These are phyloP conservation scores for Malthinus flaveolus DNA, from an alignment of 2,888 invertebrate species.

Conservation along the genomic window DNA sequence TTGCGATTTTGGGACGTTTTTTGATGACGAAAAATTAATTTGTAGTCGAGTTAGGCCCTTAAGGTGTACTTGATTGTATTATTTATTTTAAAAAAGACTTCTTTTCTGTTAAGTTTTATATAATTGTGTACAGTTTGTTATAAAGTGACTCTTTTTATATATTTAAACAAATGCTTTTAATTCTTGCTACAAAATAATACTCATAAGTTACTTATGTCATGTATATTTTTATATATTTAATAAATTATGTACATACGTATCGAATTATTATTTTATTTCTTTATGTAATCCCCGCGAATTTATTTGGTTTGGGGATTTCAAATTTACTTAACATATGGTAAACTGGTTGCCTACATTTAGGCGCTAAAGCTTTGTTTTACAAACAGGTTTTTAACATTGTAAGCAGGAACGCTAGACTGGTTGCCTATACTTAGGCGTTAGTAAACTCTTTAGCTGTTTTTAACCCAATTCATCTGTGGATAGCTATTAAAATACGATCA, in stretches of 20 bases:
- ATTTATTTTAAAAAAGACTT: constrained; percentile 16
- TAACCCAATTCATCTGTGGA: too few relatives aligned
- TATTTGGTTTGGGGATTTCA: too few relatives aligned
- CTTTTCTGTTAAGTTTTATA: constrained; percentile 7
- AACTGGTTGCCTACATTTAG: too few relatives aligned
- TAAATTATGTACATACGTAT: constrained; percentile 14
- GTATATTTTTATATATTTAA: constrained; percentile 21
- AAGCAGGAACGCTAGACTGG: too few relatives aligned
- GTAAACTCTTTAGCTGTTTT: too few relatives aligned
- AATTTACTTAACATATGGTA: too few relatives aligned
- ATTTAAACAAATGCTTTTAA: constrained; percentile 8
- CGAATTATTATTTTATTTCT: too few relatives aligned
- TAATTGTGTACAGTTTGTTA: constrained; percentile 5
- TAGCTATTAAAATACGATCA: too few relatives aligned
- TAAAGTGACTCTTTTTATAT: background rate
- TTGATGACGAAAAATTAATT: constrained; percentile 58
- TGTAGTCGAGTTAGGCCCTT: constrained; percentile 54
- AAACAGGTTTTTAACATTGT: too few relatives aligned
- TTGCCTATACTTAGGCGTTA: too few relatives aligned
- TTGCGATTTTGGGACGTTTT: constrained; percentile 61
- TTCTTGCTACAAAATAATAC: constrained; percentile 37
- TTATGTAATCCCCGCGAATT: too few relatives aligned
- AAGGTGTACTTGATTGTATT: constrained; percentile 46
- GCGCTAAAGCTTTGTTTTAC: too few relatives aligned
- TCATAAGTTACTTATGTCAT: constrained; percentile 43